Conservation (phyloP, 2,113 vertebrate species). For the Nesospiza acunhae region DNA sequence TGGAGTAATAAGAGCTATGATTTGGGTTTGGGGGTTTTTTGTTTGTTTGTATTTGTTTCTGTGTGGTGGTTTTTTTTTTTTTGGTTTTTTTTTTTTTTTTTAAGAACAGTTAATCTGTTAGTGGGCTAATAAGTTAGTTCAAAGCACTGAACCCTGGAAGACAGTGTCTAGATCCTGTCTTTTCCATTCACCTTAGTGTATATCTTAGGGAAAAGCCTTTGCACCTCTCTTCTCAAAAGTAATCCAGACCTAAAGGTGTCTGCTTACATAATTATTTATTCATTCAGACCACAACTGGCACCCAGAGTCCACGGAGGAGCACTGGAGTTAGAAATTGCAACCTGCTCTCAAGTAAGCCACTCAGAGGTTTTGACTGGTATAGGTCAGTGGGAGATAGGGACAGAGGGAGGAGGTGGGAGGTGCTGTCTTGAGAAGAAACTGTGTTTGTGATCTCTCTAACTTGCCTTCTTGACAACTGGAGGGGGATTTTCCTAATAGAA, state of each 20-base stretch:
- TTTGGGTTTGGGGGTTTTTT: neutral
- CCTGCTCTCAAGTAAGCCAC: neutral
- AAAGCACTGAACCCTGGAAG: neutral
- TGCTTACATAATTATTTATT: neutral
- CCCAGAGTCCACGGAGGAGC: neutral
- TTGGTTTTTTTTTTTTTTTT: neutral
- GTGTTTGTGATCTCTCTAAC: neutral
- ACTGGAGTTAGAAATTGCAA: neutral
- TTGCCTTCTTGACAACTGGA: neutral
- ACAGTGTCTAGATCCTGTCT: neutral
- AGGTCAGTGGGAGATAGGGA: neutral
- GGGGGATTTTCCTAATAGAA: conserved; percentile 8
- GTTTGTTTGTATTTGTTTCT: neutral
- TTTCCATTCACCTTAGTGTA: neutral
- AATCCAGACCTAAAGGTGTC: neutral
- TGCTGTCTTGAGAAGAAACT: neutral
- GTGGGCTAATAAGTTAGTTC: neutral
- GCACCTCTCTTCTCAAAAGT: neutral
- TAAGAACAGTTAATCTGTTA: neutral
- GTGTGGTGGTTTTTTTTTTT: neutral
- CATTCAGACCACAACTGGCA: neutral
- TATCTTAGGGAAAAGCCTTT: neutral
- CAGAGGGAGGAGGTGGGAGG: neutral
- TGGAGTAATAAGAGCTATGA: neutral
- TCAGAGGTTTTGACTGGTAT: neutral